Evolutionary conservation across 2,113 vertebrate genomes (phyloP).

Genomic region (Hyperopisus bebe): DNA sequence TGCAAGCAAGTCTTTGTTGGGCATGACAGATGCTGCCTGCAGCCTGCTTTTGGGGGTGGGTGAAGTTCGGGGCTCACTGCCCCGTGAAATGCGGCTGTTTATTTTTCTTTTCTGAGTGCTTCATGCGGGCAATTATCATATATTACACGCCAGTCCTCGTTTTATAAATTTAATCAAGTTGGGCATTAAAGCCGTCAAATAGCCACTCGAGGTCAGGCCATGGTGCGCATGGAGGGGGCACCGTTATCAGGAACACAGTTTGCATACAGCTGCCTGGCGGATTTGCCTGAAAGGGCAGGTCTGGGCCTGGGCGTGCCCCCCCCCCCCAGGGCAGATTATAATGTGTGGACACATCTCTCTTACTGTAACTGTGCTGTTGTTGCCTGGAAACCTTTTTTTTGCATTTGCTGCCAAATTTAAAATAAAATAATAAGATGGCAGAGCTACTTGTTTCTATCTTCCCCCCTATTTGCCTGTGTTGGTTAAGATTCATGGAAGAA

Average conservation of each 20-base stretch:
- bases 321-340: neutral
- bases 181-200: neutral
- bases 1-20: neutral
- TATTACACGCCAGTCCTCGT: neutral
- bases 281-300: neutral
- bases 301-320: neutral
- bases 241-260: neutral
- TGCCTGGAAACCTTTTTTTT: neutral
- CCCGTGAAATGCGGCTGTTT: neutral
- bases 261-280: constrained; percentile 14
- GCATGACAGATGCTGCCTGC: neutral
- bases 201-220: neutral
- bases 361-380: neutral
- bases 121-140: neutral
- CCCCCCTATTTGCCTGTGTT: neutral
- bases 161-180: constrained; percentile 6
- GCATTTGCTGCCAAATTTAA: neutral
- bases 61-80: neutral
- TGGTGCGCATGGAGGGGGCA: neutral
- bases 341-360: neutral
- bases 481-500: neutral
- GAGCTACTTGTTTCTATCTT: neutral
- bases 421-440: neutral
- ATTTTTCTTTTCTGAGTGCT: neutral
- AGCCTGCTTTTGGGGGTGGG: neutral